Evolutionary conservation across 1,140 invertebrate genomes (phyloP).

Genomic region (Lepidurus packardi): DNA sequence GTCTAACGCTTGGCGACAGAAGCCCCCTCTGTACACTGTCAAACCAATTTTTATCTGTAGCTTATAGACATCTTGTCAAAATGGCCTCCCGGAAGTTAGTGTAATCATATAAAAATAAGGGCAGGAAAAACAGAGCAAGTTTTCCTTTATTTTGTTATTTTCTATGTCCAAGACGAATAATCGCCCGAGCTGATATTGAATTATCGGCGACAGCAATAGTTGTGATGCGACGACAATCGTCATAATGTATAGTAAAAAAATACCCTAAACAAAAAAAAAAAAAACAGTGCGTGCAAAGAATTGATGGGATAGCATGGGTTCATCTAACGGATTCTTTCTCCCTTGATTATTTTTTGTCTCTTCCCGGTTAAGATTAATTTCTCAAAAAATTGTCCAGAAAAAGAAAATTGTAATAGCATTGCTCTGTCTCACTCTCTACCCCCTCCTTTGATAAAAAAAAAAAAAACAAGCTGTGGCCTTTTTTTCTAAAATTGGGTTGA

Average conservation of each 20-base stretch:
- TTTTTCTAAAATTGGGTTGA: background rate
- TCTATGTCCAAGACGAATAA: background rate
- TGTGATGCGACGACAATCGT: conserved; percentile 21
- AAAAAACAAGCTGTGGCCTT: background rate
- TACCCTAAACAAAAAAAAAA: background rate
- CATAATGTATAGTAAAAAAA: background rate
- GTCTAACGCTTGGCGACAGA: no score
- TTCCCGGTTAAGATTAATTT: background rate
- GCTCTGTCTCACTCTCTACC: no score
- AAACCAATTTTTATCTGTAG: no score
- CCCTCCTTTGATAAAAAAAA: no score
- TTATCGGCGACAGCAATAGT: conserved; percentile 5
- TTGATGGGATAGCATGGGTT: conserved; percentile 8
- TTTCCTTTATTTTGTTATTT: background rate
- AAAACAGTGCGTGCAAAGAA: background rate
- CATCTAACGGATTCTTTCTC: background rate
- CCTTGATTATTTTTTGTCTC: background rate
- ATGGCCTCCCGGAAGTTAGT: no score
- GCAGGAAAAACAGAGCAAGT: no score
- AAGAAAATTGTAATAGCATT: no score
- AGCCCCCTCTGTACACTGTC: no score
- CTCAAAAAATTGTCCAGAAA: background rate
- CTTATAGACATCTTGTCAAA: no score
- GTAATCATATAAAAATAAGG: no score
- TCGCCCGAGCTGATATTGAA: background rate